These are phyloP conservation scores for Drosophila orena DNA, from an alignment of 1,140 invertebrate species.

Conservation along the genomic window DNA sequence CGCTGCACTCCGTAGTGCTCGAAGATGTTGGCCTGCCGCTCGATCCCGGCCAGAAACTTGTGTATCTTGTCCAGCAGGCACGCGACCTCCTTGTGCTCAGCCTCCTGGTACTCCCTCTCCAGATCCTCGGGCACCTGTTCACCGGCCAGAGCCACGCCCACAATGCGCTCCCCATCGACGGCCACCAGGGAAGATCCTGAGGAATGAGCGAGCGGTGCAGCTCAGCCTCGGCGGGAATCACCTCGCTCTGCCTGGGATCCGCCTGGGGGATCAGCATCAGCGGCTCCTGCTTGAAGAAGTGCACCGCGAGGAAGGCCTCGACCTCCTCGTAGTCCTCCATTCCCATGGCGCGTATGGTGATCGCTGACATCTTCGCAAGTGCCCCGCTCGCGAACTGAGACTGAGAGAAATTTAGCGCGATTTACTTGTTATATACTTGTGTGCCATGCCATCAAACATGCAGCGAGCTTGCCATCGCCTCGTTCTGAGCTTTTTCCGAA, in stretches of 20 bases:
- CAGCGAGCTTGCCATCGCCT: constrained; percentile 20
- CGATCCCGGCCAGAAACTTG: constrained; percentile 46
- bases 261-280: constrained; percentile 53
- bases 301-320: constrained; percentile 34
- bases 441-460: constrained; percentile 6
- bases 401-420: constrained; percentile 45
- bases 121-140: constrained; percentile 40
- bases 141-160: constrained; percentile 44
- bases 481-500: constrained; percentile 24
- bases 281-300: constrained; percentile 64
- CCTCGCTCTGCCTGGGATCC: constrained; percentile 12
- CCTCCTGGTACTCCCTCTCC: constrained; percentile 45
- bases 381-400: constrained; percentile 15
- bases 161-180: constrained; percentile 49
- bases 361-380: constrained; percentile 27
- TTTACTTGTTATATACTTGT: constrained; percentile 34
- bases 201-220: constrained; percentile 32
- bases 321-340: constrained; percentile 35
- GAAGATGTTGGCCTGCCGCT: constrained; percentile 52
- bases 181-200: constrained; percentile 59
- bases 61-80: constrained; percentile 52
- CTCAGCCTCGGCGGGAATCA: constrained; percentile 11
- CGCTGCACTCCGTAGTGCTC: constrained; percentile 31
- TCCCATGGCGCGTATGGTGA: constrained; percentile 32
- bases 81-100: constrained; percentile 10